phyloP scores from a whole-genome alignment of 1,140 invertebrate genomes.

The Galleria mellonella region DNA sequence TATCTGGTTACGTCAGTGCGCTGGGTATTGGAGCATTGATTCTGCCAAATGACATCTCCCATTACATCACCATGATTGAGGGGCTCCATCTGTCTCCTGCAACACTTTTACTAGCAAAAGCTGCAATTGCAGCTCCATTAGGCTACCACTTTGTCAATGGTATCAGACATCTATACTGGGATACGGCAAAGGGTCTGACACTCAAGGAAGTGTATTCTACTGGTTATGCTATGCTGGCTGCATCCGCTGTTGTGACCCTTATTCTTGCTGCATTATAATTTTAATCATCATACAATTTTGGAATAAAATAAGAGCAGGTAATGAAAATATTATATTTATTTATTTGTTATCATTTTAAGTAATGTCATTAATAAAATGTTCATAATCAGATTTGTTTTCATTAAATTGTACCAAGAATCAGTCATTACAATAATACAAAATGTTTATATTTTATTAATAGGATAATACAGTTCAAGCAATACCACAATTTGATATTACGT shows the following conservation, averaged over 20 bases:
- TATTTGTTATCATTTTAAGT: slow-evolving; percentile 32
- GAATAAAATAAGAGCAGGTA: slow-evolving; percentile 10
- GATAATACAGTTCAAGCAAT: slow-evolving; percentile 15
- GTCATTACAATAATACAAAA: neutral
- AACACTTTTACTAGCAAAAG: slow-evolving; percentile 71
- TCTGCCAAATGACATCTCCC: slow-evolving; percentile 73
- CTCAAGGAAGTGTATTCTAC: slow-evolving; percentile 83
- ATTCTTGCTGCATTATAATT: slow-evolving; percentile 58
- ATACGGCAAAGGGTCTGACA: slow-evolving; percentile 80
- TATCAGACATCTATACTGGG: slow-evolving; percentile 84
- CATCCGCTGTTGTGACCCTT: slow-evolving; percentile 50
- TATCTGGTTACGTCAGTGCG: slow-evolving; percentile 72
- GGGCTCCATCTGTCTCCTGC: slow-evolving; percentile 72
- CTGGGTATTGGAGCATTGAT: slow-evolving; percentile 74
- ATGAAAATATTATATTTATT: slow-evolving; percentile 33
- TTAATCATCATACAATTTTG: slow-evolving; percentile 1
- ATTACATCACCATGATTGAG: slow-evolving; percentile 75
- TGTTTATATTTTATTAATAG: neutral
- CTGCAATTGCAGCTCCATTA: slow-evolving; percentile 77
- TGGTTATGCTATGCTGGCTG: slow-evolving; percentile 78
- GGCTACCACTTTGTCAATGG: slow-evolving; percentile 82
- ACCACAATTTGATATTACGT: slow-evolving; percentile 51
- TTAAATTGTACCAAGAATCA: neutral
- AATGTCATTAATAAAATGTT: slow-evolving; percentile 17
- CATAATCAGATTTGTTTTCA: no score